Conservation (phyloP, 1,140 invertebrate species). For the Drosophila gunungcola region DNA sequence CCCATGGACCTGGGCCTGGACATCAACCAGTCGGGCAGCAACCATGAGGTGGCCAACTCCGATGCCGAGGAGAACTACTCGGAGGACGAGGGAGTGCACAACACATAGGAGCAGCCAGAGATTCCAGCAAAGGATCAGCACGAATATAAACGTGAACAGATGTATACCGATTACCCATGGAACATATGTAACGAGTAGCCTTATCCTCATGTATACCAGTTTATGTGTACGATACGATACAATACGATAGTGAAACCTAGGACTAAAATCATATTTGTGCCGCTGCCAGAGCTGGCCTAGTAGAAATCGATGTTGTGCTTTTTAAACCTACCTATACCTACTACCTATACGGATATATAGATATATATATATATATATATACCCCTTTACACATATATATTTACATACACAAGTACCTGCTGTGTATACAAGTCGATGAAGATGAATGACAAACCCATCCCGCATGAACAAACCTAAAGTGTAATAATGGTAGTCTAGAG, state of each 20-base stretch:
- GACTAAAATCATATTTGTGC: constrained; percentile 52
- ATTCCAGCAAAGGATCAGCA: not conserved
- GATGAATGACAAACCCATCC: constrained; percentile 8
- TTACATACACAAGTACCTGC: constrained; percentile 72
- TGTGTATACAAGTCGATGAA: constrained; percentile 65
- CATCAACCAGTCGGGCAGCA: constrained; percentile 77
- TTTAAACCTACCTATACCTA: constrained; percentile 44
- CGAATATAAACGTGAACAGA: constrained; percentile 19
- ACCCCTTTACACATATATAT: constrained; percentile 36
- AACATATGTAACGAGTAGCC: constrained; percentile 83
- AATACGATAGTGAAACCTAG: constrained; percentile 69
- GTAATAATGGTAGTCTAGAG: constrained; percentile 19
- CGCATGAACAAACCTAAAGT: constrained; percentile 18
- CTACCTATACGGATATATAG: constrained; percentile 18
- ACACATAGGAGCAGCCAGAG: constrained; percentile 62
- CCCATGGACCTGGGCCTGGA: constrained; percentile 80
- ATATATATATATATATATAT: constrained; percentile 27
- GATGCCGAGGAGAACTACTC: constrained; percentile 83
- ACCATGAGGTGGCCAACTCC: constrained; percentile 68
- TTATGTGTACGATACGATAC: constrained; percentile 71
- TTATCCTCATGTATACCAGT: constrained; percentile 83
- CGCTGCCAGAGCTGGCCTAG: constrained; percentile 49
- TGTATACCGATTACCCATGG: constrained; percentile 78
- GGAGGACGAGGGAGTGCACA: constrained; percentile 83
- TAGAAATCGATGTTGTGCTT: constrained; percentile 77